A percentile compares a stretch with the other conserved stretches of the same genome.
Conservation (phyloP, 2,113 vertebrate genomes). For the Pseudopodoces humilis region DNA sequence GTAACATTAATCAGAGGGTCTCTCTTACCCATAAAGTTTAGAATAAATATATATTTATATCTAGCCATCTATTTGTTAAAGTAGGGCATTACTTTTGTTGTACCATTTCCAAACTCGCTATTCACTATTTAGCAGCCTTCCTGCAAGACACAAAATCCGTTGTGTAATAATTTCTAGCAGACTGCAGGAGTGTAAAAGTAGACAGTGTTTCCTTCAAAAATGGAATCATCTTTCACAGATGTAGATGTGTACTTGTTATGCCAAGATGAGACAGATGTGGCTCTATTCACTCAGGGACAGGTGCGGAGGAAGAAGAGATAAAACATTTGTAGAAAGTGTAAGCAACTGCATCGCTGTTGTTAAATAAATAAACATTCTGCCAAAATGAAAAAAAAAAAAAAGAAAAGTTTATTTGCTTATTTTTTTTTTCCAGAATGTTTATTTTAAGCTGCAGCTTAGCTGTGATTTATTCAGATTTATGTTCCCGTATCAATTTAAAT, state of each 20-base stretch:
- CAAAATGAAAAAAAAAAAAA: conserved; percentile 26
- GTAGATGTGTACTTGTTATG: conserved; percentile 81
- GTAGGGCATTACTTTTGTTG: conserved; percentile 59
- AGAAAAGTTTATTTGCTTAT: conserved; percentile 68
- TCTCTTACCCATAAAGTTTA: neutral
- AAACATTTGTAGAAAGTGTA: conserved; percentile 85
- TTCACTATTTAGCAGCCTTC: conserved; percentile 73
- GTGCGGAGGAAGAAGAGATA: conserved; percentile 85
- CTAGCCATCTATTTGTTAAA: neutral
- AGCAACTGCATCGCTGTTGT: conserved; percentile 81
- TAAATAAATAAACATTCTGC: conserved; percentile 83
- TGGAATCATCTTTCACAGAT: conserved; percentile 83
- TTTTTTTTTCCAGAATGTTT: conserved; percentile 66
- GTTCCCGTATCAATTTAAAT: conserved; percentile 45
- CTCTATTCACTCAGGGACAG: conserved; percentile 85
- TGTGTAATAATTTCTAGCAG: conserved; percentile 73
- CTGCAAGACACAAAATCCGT: conserved; percentile 76
- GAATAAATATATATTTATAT: conserved; percentile 4
- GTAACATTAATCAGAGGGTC: neutral
- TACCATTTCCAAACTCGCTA: conserved; percentile 58
- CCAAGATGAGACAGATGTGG: conserved; percentile 88
- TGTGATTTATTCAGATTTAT: conserved; percentile 64
- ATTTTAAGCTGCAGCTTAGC: conserved; percentile 74
- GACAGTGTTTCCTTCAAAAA: conserved; percentile 80
- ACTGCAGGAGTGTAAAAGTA: conserved; percentile 75